Base-by-base conservation (phyloP, 2,113 vertebrate genomes). In the Alectura lathami region DNA sequence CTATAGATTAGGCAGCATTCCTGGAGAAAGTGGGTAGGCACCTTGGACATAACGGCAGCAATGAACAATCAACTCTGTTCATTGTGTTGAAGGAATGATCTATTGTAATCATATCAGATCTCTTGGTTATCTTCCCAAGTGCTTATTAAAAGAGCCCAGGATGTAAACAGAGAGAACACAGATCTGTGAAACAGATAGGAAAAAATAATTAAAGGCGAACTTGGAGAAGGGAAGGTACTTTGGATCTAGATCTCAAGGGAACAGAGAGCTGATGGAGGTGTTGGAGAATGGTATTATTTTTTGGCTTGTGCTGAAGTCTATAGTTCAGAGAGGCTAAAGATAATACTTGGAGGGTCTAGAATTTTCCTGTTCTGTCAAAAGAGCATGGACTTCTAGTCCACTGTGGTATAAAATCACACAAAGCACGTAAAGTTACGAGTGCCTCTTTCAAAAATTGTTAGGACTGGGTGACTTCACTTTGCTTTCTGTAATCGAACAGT, bases 391-490 rank as follows among this genome's bases (percentile, higher is more conserved):
- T 64, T 54, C 6, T 8, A 27, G 12, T 0, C 40, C 17, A 3
- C 15, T 9, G 23, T 2, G 43, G 5, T 14, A 8, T 17, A 3
- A 29, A 43, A 43, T 21, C 50, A 36, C 27, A 18, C 8, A 10
- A 26, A 53, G 30, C 11, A 2, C 7, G 26, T 16, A 21, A 11
- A 23, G 40, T 17, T 12, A 56, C 14, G 15, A 54, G 30, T 17
- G 38, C 13, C 20, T 7, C n/a, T 36, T 5, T 32, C n/a, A 2
- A 32, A 22, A 53, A 6, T 6, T 1, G 1, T 3, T 16, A 20
- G 1, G 2, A 2, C 2, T 9, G 2, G 23, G 8, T 3, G 8
- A 3, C 4, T 1, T 5, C 3, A 2, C 53, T 30, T 24, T 17
- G 15, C 12, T n/a, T 27, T 88, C 73, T 32, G 64, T 45, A 43